Base-by-base conservation (phyloP, 2,888 invertebrate species). In the Drosophila kokeensis region DNA sequence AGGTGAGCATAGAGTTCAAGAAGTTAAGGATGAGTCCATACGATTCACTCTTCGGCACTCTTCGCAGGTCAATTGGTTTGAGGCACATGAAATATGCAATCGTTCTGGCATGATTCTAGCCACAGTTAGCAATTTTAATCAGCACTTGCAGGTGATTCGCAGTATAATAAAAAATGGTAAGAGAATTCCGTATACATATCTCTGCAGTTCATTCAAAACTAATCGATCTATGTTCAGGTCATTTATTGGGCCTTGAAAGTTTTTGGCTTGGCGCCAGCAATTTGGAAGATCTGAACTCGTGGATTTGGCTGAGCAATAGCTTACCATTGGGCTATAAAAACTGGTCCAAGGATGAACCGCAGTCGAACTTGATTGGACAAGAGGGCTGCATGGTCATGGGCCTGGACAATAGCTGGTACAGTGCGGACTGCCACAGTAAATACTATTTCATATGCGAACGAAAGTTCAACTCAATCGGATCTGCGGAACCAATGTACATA, bases 181-280 rank as follows among this genome's bases (percentile, higher is more conserved):
- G 58, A n/a, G 11, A 55, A 10, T 2, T 40, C 1, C 15, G n/a
- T 15, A 29, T 10, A 18, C 1, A 21, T 3, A 0, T 5, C 10
- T 27, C 1, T 13, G 6, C 15, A 45, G 15, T 15, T 45, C 15
- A 45, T 7, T 2, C 7, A 45, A 32, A n/a, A 27, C 7, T 21
- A 11, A n/a, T 1, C 21, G 8, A 1, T n/a, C 10, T 18, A 7
- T 21, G 5, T n/a, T 0, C 34, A 83, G 82, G 53, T n/a, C n/a
- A 48, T 10, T 48, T 59, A 7, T 15, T 76, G 30, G 77, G 73
- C 1, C 29, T 40, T 8, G 60, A 60, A 32, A 59, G 60, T 4
- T 87, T 83, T 48, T 87, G 87, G 87, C 50, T 87, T 6, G 82
- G 83, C 0, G 85, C 77, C 50, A 85, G 73, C 8, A 87, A 87